A percentile compares a stretch with the other conserved stretches of the same genome.
These are phyloP conservation scores for Ambastaia sidthimunki DNA, from an alignment of 2,797 vertebrate genomes.

Conservation along the genomic window DNA sequence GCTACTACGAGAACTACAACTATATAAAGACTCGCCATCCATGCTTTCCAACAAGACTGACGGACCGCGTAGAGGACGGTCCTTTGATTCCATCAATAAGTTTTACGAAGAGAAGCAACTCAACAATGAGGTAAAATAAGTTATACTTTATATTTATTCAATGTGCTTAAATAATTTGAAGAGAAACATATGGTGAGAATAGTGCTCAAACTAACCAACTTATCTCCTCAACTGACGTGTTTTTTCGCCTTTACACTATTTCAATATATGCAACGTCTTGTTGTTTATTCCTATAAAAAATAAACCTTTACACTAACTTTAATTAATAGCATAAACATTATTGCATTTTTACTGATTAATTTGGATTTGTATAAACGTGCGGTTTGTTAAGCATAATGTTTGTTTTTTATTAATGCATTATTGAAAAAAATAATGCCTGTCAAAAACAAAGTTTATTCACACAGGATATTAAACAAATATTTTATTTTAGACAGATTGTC, in stretches of 20 bases:
- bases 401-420: too few species aligned
- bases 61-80: constrained; percentile 67
- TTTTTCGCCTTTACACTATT: too few species aligned
- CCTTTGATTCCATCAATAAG: constrained; percentile 72
- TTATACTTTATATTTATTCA: neutral
- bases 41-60: constrained; percentile 68
- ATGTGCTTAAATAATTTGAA: neutral
- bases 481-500: neutral
- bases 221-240: too few species aligned
- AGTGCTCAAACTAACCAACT: neutral
- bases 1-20: neutral
- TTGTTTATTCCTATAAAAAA: too few species aligned
- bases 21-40: constrained; percentile 35
- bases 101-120: constrained; percentile 68
- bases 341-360: too few species aligned
- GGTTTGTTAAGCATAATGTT: too few species aligned
- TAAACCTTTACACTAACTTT: too few species aligned
- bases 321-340: too few species aligned
- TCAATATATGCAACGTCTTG: too few species aligned
- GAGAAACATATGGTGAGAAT: neutral
- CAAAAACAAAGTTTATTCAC: constrained; percentile 14
- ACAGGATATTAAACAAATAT: constrained; percentile 6
- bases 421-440: too few species aligned
- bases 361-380: too few species aligned
- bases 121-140: constrained; percentile 60